A percentile compares a stretch with the other conserved stretches of the same genome.
Conservation (phyloP, 2,888 invertebrate genomes). For the Caenorhabditis uteleia region DNA sequence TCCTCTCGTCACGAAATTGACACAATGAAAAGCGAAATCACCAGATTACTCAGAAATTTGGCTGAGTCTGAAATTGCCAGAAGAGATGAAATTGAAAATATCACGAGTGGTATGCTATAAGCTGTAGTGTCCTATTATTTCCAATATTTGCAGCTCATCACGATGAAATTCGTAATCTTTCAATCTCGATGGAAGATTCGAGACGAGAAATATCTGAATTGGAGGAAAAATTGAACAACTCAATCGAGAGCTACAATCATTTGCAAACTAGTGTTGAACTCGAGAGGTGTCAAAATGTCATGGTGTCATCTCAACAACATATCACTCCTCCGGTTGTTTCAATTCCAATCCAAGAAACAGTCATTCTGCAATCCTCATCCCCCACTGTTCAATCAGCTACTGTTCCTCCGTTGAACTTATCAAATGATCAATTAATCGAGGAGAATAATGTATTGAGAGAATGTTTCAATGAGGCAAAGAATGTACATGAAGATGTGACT, state of each 20-base stretch:
- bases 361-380: background rate
- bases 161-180: constrained; percentile 13
- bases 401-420: background rate
- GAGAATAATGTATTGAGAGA: constrained; percentile 31
- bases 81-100: constrained; percentile 12
- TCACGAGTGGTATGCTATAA: too few relatives aligned
- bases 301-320: too few relatives aligned
- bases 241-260: too few relatives aligned
- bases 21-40: too few relatives aligned
- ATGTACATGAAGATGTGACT: constrained; percentile 21
- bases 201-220: constrained; percentile 17
- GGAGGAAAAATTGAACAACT: constrained; percentile 6
- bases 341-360: background rate
- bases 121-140: too few relatives aligned
- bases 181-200: constrained; percentile 10
- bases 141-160: too few relatives aligned
- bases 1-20: too few relatives aligned
- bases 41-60: too few relatives aligned
- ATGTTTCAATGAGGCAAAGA: constrained; percentile 24
- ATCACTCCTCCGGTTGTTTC: too few relatives aligned
- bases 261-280: too few relatives aligned
- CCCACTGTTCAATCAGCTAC: too few relatives aligned
- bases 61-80: constrained; percentile 22
- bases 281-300: too few relatives aligned
- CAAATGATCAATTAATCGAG: constrained; percentile 1